Evolutionary conservation across 2,113 vertebrate species (phyloP).

Genomic region (Rhadina sibilatrix): DNA sequence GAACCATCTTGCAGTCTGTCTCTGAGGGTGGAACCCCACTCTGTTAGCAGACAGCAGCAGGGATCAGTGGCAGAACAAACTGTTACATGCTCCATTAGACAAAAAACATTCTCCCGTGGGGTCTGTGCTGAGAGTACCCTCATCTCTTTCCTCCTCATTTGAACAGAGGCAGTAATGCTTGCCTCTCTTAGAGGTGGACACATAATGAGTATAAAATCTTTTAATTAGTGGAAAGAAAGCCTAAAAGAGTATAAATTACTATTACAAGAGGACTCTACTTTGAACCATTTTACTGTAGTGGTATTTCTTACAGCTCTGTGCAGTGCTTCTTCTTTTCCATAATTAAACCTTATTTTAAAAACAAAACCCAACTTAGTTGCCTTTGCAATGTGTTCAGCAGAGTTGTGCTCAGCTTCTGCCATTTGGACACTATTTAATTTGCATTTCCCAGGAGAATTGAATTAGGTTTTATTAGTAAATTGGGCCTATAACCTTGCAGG

Average conservation of each 20-base stretch:
- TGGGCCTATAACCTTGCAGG: conserved; percentile 74
- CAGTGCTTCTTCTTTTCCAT: background rate
- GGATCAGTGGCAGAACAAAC: background rate
- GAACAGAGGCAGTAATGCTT: background rate
- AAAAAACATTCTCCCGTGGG: background rate
- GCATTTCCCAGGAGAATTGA: conserved; percentile 72
- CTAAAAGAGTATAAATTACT: background rate
- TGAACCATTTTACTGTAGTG: background rate
- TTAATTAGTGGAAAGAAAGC: background rate
- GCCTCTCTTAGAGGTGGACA: background rate
- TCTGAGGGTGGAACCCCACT: background rate
- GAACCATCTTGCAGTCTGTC: background rate
- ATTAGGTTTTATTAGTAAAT: conserved; percentile 80
- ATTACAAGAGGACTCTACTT: background rate
- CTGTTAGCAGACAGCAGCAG: background rate
- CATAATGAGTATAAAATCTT: background rate
- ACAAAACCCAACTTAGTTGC: background rate
- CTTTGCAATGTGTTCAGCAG: background rate
- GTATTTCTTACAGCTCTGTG: background rate
- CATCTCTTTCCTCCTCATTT: background rate
- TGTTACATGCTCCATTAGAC: background rate
- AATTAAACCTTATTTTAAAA: background rate
- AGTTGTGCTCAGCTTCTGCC: conserved; percentile 1
- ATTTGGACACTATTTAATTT: conserved; percentile 68
- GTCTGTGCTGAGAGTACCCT: background rate